Evolutionary conservation across 2,888 invertebrate genomes (phyloP).

Genomic region (Patella ulyssiponensis): DNA sequence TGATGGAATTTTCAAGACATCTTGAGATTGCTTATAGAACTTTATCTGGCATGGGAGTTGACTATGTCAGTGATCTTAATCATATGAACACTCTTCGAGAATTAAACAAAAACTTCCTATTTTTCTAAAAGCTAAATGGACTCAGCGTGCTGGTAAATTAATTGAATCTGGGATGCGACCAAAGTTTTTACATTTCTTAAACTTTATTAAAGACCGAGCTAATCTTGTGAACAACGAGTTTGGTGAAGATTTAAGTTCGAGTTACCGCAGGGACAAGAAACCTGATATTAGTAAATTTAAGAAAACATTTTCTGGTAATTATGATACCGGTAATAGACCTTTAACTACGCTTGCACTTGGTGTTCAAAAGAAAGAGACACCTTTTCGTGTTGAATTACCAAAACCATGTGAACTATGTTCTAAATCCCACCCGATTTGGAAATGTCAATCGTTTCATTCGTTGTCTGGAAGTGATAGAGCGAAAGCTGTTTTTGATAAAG

Average conservation of each 20-base stretch:
- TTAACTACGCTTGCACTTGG: no score
- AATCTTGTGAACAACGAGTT: no score
- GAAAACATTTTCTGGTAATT: no score
- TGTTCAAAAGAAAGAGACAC: no score
- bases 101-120: neutral
- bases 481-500: neutral
- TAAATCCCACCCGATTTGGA: no score
- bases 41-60: neutral
- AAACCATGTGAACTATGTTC: no score
- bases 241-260: neutral
- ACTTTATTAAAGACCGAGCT: neutral
- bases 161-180: neutral
- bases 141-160: neutral
- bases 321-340: no score
- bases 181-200: neutral
- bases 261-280: no score
- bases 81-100: neutral
- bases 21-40: neutral
- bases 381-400: no score
- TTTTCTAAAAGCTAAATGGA: neutral
- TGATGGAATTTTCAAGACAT: neutral
- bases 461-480: no score
- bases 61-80: neutral
- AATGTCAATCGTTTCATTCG: no score
- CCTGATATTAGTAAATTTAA: no score